Percentiles rank a stretch among this genome's conserved stretches.
Conservation (phyloP, 2,797 vertebrate genomes). For the Gambusia yucatana region DNA sequence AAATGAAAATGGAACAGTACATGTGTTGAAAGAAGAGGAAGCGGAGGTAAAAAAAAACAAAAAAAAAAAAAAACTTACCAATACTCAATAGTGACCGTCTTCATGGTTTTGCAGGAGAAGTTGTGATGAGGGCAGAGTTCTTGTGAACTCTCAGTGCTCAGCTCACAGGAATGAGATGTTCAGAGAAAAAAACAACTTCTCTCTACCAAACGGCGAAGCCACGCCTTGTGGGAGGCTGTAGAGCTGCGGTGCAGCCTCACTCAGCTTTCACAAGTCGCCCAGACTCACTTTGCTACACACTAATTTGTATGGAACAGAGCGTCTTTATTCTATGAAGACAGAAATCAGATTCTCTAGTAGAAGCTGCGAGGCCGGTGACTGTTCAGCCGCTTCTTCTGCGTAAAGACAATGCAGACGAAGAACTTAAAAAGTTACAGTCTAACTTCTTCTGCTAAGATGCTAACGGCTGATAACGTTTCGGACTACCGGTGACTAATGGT, state of each 20-base stretch:
- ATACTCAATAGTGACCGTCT: constrained; percentile 49
- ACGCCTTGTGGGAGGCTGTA: constrained; percentile 41
- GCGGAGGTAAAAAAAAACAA: not conserved
- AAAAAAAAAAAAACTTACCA: constrained; percentile 51
- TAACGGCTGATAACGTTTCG: not conserved
- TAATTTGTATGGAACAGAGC: too few relatives aligned
- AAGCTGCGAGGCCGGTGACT: not conserved
- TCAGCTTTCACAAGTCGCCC: not conserved
- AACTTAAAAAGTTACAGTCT: not conserved
- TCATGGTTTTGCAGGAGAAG: constrained; percentile 23
- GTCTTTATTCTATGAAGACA: not conserved
- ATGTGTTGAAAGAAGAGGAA: not conserved
- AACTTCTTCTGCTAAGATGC: not conserved
- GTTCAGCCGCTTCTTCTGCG: too few relatives aligned
- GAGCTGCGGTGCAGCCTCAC: too few relatives aligned
- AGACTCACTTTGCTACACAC: too few relatives aligned
- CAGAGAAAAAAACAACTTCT: not conserved
- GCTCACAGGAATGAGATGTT: constrained; percentile 12
- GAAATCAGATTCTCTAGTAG: not conserved
- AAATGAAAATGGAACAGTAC: not conserved
- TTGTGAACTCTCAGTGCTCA: not conserved
- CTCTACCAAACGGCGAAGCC: constrained; percentile 9
- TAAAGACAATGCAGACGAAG: too few relatives aligned
- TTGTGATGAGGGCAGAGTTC: not conserved
- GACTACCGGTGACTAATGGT: too few relatives aligned